Conservation (phyloP, 2,888 invertebrate genomes). For the Candidula unifasciata region DNA sequence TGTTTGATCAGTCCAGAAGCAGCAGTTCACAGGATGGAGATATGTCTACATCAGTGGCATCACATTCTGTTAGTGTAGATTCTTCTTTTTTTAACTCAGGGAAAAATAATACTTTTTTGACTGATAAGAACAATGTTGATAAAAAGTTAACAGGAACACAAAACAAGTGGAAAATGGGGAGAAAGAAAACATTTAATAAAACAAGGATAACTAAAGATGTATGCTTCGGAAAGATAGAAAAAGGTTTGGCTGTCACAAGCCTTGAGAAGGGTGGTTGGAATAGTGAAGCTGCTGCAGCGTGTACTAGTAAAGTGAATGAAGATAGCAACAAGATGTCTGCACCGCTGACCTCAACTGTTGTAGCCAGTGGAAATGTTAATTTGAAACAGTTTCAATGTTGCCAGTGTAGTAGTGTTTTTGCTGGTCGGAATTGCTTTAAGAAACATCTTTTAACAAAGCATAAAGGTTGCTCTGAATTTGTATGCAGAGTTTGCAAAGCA, state of each 20-base stretch:
- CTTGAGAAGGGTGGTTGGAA: not conserved
- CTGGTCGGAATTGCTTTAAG: too few species aligned
- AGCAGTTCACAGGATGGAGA: not conserved
- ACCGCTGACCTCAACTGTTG: not conserved
- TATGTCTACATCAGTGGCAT: not conserved
- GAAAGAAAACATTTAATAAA: not conserved
- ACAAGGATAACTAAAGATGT: not conserved
- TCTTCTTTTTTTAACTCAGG: not conserved
- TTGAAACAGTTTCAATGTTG: too few species aligned
- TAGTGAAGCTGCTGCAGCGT: not conserved
- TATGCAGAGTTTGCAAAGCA: constrained; percentile 31
- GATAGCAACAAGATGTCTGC: not conserved
- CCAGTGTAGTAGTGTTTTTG: constrained; percentile 15
- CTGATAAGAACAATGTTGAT: not conserved
- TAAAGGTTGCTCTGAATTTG: not conserved
- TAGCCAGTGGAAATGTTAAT: not conserved
- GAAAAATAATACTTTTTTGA: not conserved
- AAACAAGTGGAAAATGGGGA: not conserved
- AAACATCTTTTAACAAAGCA: not conserved
- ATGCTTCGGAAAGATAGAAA: not conserved
- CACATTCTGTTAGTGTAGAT: not conserved
- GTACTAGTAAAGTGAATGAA: not conserved
- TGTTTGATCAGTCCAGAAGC: not conserved
- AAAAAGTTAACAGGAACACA: not conserved
- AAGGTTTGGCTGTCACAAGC: not conserved